Percentiles rank a stretch among this genome's conserved stretches.
phyloP scores from a whole-genome alignment of 1,140 invertebrate species.

The Anthonomus grandis region DNA sequence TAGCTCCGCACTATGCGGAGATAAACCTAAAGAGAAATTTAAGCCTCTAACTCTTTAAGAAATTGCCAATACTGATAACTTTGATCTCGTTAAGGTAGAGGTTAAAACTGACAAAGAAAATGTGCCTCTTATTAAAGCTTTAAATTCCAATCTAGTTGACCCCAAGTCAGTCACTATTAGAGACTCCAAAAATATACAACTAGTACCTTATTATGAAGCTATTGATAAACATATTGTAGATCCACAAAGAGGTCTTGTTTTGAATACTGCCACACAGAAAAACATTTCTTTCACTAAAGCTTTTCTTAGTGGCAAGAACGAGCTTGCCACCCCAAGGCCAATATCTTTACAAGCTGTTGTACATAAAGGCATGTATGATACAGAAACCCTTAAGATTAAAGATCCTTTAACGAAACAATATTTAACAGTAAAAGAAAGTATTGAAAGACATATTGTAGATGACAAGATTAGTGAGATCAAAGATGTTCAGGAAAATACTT shows the following conservation, averaged over 20 bases:
- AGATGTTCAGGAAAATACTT: slow-evolving; percentile 67
- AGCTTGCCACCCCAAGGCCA: slow-evolving; percentile 62
- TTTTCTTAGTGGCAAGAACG: slow-evolving; percentile 66
- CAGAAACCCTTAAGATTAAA: slow-evolving; percentile 65
- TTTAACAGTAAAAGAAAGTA: slow-evolving; percentile 70
- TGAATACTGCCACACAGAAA: slow-evolving; percentile 64
- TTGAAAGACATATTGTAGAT: slow-evolving; percentile 77
- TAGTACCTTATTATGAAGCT: slow-evolving; percentile 68
- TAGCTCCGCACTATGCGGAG: slow-evolving; percentile 50
- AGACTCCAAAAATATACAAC: slow-evolving; percentile 67
- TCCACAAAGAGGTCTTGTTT: slow-evolving; percentile 66
- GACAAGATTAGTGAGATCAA: slow-evolving; percentile 78
- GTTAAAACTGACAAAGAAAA: slow-evolving; percentile 59
- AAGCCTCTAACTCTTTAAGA: slow-evolving; percentile 57
- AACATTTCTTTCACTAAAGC: slow-evolving; percentile 67
- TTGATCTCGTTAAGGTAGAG: slow-evolving; percentile 61
- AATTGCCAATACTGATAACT: slow-evolving; percentile 63
- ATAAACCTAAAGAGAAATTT: slow-evolving; percentile 51
- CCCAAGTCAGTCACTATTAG: slow-evolving; percentile 67
- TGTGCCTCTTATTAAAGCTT: slow-evolving; percentile 66
- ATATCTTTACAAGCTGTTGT: slow-evolving; percentile 75
- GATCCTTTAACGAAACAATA: slow-evolving; percentile 68
- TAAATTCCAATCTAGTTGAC: slow-evolving; percentile 71
- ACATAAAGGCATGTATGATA: slow-evolving; percentile 67
- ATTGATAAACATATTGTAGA: slow-evolving; percentile 75